Conservation (phyloP, 2,888 invertebrate genomes). For the Acronicta leporina region DNA sequence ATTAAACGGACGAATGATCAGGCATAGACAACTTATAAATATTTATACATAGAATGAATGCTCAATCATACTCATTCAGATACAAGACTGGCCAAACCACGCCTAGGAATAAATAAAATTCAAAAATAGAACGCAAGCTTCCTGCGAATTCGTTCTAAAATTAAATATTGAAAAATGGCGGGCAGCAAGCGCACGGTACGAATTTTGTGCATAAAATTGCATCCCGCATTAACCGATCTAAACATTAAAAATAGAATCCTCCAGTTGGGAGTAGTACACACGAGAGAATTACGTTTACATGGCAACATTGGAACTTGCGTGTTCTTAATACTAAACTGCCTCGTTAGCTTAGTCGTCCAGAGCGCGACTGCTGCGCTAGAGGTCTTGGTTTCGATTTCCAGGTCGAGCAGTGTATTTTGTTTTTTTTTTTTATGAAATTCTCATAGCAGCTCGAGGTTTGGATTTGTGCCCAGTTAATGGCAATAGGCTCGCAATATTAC, state of each 20-base stretch:
- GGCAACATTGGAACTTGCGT: too few relatives aligned
- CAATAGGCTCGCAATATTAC: too few relatives aligned
- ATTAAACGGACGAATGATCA: conserved; percentile 43
- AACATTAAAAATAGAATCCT: conserved; percentile 87
- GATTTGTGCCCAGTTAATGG: too few relatives aligned
- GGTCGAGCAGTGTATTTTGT: too few relatives aligned
- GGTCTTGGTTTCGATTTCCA: too few relatives aligned
- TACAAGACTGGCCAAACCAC: conserved; percentile 73
- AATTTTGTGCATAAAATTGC: conserved; percentile 88
- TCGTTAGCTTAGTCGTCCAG: too few relatives aligned
- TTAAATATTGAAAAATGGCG: conserved; percentile 82
- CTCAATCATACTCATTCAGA: conserved; percentile 55
- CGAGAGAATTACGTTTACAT: not conserved
- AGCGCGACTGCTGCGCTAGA: too few relatives aligned
- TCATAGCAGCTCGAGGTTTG: too few relatives aligned
- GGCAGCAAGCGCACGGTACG: conserved; percentile 70
- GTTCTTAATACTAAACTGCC: too few relatives aligned
- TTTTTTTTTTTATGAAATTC: too few relatives aligned
- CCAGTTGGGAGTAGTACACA: conserved; percentile 70
- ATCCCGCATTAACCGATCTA: conserved; percentile 85
- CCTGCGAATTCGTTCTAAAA: conserved; percentile 83
- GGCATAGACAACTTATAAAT: conserved; percentile 49
- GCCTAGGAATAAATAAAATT: conserved; percentile 85
- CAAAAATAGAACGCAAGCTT: conserved; percentile 79
- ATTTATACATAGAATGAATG: conserved; percentile 38